A percentile compares a stretch with the other conserved stretches of the same genome.
Evolutionary conservation across 1,140 invertebrate species (phyloP).

Genomic region (Sogatella furcifera): DNA sequence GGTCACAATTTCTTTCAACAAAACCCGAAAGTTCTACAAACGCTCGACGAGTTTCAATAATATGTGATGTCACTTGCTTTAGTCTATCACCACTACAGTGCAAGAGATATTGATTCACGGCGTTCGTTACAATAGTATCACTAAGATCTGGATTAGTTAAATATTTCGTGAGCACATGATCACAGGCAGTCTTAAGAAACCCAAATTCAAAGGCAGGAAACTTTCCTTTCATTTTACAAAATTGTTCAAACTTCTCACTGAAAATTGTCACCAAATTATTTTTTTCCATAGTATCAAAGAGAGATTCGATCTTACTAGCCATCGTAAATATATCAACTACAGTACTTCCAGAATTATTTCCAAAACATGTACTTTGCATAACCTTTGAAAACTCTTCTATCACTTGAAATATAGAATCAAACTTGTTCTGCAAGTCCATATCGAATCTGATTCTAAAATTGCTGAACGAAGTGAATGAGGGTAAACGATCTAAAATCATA

Average conservation of each 20-base stretch:
- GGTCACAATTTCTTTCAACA: background rate
- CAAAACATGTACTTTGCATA: conserved; percentile 16
- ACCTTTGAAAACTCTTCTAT: conserved; percentile 7
- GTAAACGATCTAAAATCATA: too few relatives aligned
- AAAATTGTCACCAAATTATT: conserved; percentile 21
- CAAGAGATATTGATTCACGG: background rate
- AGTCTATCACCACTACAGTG: background rate
- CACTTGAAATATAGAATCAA: conserved; percentile 45
- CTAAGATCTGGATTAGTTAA: conserved; percentile 24
- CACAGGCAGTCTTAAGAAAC: conserved; percentile 27
- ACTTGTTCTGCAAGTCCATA: too few relatives aligned
- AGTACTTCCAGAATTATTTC: conserved; percentile 30
- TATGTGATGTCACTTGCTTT: background rate
- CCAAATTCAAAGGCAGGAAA: conserved; percentile 21
- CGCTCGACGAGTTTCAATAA: background rate
- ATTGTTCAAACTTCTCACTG: conserved; percentile 24
- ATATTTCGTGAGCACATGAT: conserved; percentile 30
- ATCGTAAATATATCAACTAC: conserved; percentile 38
- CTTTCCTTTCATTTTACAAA: conserved; percentile 24
- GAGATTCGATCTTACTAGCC: conserved; percentile 37
- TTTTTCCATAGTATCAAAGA: conserved; percentile 30
- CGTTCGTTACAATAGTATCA: conserved; percentile 17
- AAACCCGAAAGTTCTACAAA: background rate
- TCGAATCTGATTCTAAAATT: too few relatives aligned
- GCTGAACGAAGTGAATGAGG: too few relatives aligned